A percentile compares a stretch with the other conserved stretches of the same genome.
phyloP scores from a whole-genome alignment of 2,888 invertebrate species.

The Tetranychus piercei region DNA sequence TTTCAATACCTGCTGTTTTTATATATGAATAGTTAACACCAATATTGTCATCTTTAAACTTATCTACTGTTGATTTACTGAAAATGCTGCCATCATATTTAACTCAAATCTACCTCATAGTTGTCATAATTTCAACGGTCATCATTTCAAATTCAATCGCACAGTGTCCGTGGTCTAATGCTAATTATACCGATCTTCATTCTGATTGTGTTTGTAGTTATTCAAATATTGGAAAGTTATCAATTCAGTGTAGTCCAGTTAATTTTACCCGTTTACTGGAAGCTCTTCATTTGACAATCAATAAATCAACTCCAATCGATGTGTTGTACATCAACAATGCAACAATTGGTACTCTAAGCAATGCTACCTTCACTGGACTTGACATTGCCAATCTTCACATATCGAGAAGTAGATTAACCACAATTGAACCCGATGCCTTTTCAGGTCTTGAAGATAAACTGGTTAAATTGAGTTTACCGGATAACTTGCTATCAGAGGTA shows the following conservation, averaged over 20 bases:
- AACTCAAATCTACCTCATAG: neutral
- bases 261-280: conserved; percentile 42
- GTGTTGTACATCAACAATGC: conserved; percentile 74
- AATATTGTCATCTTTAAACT: no score
- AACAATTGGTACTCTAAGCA: conserved; percentile 33
- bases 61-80: neutral
- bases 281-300: conserved; percentile 34
- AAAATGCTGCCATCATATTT: neutral
- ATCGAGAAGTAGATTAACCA: conserved; percentile 17
- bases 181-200: conserved; percentile 50
- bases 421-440: conserved; percentile 41
- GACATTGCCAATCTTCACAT: conserved; percentile 20
- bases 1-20: no score
- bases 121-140: neutral
- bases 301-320: conserved; percentile 45
- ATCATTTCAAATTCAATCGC: neutral
- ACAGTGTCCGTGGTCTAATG: conserved; percentile 65
- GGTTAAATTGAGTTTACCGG: conserved; percentile 57
- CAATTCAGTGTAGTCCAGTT: conserved; percentile 28
- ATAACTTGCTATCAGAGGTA: conserved; percentile 45
- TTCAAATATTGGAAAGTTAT: conserved; percentile 45
- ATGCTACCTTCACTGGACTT: conserved; percentile 17
- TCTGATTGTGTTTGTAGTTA: conserved; percentile 70
- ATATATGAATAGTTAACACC: no score
- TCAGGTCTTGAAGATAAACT: conserved; percentile 55